phyloP scores from a whole-genome alignment of 1,140 invertebrate genomes.

The Bombyx mandarina region DNA sequence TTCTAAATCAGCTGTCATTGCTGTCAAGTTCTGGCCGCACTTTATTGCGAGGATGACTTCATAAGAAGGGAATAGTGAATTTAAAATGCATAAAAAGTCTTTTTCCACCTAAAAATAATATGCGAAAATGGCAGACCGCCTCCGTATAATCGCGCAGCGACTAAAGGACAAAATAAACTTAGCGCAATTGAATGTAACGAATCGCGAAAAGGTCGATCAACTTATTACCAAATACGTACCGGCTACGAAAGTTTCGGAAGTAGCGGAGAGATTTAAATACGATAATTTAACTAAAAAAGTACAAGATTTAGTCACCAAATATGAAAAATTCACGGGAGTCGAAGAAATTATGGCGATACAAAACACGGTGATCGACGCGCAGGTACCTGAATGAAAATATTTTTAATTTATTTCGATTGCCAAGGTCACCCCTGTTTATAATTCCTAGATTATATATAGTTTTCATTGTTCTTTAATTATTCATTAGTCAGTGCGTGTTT shows the following conservation, averaged over 20 bases:
- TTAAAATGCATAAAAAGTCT: too few species aligned
- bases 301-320: slow-evolving; percentile 50
- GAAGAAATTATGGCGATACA: slow-evolving; percentile 67
- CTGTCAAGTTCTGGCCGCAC: too few species aligned
- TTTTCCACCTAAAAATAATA: slow-evolving; percentile 11
- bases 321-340: slow-evolving; percentile 68
- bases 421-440: not conserved
- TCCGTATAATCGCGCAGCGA: slow-evolving; percentile 45
- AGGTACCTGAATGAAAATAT: slow-evolving; percentile 29
- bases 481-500: not conserved
- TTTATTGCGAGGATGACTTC: too few species aligned
- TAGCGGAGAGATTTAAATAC: slow-evolving; percentile 54
- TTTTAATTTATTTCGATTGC: not conserved
- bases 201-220: slow-evolving; percentile 51
- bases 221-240: slow-evolving; percentile 51
- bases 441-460: slow-evolving; percentile 3
- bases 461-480: slow-evolving; percentile 6
- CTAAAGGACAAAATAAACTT: slow-evolving; percentile 50
- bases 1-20: too few species aligned
- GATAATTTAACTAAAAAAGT: slow-evolving; percentile 40
- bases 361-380: slow-evolving; percentile 62
- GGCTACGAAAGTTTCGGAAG: slow-evolving; percentile 36
- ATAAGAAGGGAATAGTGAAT: too few species aligned
- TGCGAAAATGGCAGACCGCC: slow-evolving; percentile 52
- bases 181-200: slow-evolving; percentile 26